Base-by-base conservation (phyloP, 2,888 invertebrate species). In the Diadegma fenestrale region DNA sequence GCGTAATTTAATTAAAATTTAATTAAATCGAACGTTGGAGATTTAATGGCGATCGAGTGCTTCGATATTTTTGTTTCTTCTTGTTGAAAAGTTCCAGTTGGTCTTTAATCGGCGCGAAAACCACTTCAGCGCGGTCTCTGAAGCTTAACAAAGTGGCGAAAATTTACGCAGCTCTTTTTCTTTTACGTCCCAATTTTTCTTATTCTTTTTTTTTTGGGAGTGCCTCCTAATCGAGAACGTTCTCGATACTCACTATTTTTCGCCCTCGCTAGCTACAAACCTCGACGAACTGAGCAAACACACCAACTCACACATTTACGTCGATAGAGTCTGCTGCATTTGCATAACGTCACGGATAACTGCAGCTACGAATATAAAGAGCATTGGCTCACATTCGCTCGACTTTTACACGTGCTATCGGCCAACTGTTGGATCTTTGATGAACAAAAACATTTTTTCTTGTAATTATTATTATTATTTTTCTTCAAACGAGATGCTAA, bases 201-300 rank as follows among this genome's bases (percentile, higher is more conserved):
- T 22, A 26, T n/a, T 12, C 48, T 69, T 45, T 45, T 37, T 43
- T n/a, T 43, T 71, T 41, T 45, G 14, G 33, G 84, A 82, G 71
- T 83, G 64, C 41, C 85, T 71, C 72, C 78, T 76, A 88, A 89
- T 87, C 85, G 81, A 83, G 80, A 86, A 77, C 51, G 58, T 33
- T 80, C 71, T 64, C 83, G 88, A 79, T 89, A 82, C 85, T 84
- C 78, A 64, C 72, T 87, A 88, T 89, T 88, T 89, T 87, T 84
- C 89, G 87, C 71, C 86, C 82, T 86, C 88, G 68, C 75, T 80
- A 68, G n/a, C 72, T 63, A 48, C 64, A 76, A 76, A 76, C 48
- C 76, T 76, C 76, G 76, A 76, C 76, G 64, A 48, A 19, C 10
- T 26, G 4, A 45, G 14, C 64, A 37, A 76, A 76, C 48, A 64